Evolutionary conservation across 23 tunicate genomes (phyloP), one percentile per base, ranked within the genome.

Genomic region (Halocynthia aurantium): DNA sequence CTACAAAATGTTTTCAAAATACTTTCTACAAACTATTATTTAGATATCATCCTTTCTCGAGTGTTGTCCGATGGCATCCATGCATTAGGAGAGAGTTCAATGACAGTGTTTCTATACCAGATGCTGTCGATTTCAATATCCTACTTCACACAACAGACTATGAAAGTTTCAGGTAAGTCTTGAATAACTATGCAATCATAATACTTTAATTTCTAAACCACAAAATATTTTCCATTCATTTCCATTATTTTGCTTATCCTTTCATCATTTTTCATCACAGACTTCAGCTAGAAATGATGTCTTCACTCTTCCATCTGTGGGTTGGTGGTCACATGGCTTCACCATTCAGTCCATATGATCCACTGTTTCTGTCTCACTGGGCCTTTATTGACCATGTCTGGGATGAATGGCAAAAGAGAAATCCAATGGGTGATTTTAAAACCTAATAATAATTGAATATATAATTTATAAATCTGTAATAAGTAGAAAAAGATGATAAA

Each of bases 241-340:
- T 67, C 22, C 21, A 67, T 67, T 22, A 15, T 68, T n/a, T 31
- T 31, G 44, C 44, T 31, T 31, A 0, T 31, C 44, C 44, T 4
- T 31, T 31, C 44, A 31, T 31, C 44, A 31, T 31, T 31, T 31
- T 31, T 21, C 53, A 44, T 56, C 50, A 8, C 70, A 88, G 95
- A 57, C 51, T 89, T 40, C 96, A 89, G 55, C 71, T 89, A 6
- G 89, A 80, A 64, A 67, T 77, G 51, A 76, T 89, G 71, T 84
- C 96, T 8, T 77, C 88, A 8, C 57, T 89, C 6, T 89, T 89
- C 67, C 96, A 89, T 57, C 21, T 84, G 57, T 89, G 87, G 85
- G 96, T 89, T 51, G 96, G 96, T 17, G 96, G 96, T 58, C 96
- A 89, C 65, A 89, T 89, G 96, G 77, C 80, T 19, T 89, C 96